Percentiles rank a stretch among this genome's conserved stretches.
phyloP scores from a whole-genome alignment of 2,113 vertebrate species.

The Brachirus orientalis region DNA sequence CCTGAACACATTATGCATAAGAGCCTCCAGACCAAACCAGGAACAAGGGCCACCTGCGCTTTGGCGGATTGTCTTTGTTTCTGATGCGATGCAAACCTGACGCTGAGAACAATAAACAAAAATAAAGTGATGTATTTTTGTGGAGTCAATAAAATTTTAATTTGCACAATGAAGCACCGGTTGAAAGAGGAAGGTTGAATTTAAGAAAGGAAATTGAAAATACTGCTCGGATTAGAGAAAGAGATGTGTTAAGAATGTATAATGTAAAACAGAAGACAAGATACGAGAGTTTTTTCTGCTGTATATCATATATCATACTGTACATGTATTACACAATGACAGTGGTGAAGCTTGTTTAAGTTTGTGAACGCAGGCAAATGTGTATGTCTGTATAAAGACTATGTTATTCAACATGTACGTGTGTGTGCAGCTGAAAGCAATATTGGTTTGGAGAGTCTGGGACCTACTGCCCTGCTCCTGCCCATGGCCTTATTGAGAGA shows the following conservation, averaged over 20 bases:
- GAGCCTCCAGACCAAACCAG: conserved; percentile 14
- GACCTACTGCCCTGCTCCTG: conserved; percentile 31
- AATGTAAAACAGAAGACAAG: no score
- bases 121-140: background rate
- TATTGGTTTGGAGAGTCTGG: conserved; percentile 10
- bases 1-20: conserved; percentile 14
- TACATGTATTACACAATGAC: no score
- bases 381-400: no score
- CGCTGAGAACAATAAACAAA: conserved; percentile 2
- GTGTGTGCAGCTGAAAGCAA: conserved; percentile 13
- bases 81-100: background rate
- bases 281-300: no score
- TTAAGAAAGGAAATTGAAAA: conserved; percentile 5
- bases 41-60: conserved; percentile 2
- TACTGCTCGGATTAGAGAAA: background rate
- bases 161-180: background rate
- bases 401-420: background rate
- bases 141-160: background rate
- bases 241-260: no score
- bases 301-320: no score
- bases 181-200: no score
- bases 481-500: conserved; percentile 37
- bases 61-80: background rate
- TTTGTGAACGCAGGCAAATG: no score
- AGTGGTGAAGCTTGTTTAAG: no score